Evolutionary conservation across 2,888 invertebrate genomes (phyloP).

Genomic region (Hydrotaea diabolus): DNA sequence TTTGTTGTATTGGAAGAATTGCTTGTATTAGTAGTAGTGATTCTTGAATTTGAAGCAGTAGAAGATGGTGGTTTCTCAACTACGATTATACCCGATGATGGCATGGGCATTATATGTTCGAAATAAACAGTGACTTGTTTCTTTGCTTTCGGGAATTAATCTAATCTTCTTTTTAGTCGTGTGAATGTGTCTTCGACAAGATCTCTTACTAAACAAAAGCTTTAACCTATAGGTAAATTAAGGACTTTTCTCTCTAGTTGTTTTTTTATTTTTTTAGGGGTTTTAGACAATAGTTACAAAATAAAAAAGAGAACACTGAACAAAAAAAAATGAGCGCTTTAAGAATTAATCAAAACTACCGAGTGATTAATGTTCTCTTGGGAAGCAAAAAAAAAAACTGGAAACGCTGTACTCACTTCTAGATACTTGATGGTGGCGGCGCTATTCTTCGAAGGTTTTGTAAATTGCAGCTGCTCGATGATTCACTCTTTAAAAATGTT

Average conservation of each 20-base stretch:
- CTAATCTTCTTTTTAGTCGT: too few species aligned
- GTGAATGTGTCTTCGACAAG: too few species aligned
- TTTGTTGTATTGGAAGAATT: slow-evolving; percentile 44
- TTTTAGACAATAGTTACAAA: too few species aligned
- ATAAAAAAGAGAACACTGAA: too few species aligned
- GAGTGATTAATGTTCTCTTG: too few species aligned
- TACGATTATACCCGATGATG: slow-evolving; percentile 77
- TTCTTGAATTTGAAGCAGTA: slow-evolving; percentile 56
- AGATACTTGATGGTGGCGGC: not conserved
- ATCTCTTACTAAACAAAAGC: too few species aligned
- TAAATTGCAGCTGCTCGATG: not conserved
- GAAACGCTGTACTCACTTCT: slow-evolving; percentile 14
- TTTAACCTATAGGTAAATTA: too few species aligned
- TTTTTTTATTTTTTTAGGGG: too few species aligned
- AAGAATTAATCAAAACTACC: too few species aligned
- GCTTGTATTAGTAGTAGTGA: slow-evolving; percentile 50
- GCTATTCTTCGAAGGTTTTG: not conserved
- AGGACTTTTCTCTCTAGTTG: too few species aligned
- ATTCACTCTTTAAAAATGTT: slow-evolving; percentile 7
- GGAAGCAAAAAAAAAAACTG: not conserved
- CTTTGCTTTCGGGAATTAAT: not conserved
- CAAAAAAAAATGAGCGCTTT: too few species aligned
- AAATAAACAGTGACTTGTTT: slow-evolving; percentile 17
- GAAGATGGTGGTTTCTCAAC: slow-evolving; percentile 74
- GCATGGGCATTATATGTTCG: slow-evolving; percentile 73